Base-by-base conservation (phyloP, 2,113 vertebrate species). In the Callithrix jacchus region DNA sequence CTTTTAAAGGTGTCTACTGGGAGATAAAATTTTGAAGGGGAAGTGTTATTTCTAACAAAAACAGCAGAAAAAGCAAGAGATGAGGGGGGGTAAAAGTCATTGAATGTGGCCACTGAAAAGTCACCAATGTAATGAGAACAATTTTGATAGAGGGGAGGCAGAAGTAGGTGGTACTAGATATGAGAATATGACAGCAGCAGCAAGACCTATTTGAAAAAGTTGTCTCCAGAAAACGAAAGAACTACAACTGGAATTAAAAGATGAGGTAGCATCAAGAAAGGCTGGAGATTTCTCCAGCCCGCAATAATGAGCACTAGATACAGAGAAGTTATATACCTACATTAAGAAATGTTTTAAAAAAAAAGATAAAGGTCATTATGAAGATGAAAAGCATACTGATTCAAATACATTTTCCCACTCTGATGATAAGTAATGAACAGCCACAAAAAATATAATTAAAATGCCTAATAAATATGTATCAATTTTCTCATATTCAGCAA, bases 11-110 rank as follows among this genome's bases (percentile, higher is more conserved):
- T 92, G 32, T 83, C 45, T 2, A 10, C 30, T 93, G 10, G n/a
- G 27, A 32, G 42, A 95, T 37, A 95, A 32, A 81, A 93, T 92
- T 81, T 89, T 61, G 87, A 94, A 91, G 16, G 32, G 13, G 81
- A 37, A 25, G 40, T 32, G 86, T 47, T 5, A 83, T 40, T 93
- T 52, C 82, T 87, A 93, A 47, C 42, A 93, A 82, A 87, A 83
- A 45, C 21, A 83, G 58, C 47, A 86, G 32, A 68, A 21, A 97
- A 95, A 45, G 83, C 30, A 79, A 79, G 58, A 88, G 49, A 76
- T 42, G 52, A 74, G 20, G 77, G 83, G 83, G 70, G 61, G 30
- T 32, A 89, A 68, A 91, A 94, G 35, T 58, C 20, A 73, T 0
- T 45, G 25, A 91, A 71, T 77, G 45, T 93, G 49, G 71, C 35